phyloP scores from a whole-genome alignment of 2,113 vertebrate species.

The Corythornis cristatus region DNA sequence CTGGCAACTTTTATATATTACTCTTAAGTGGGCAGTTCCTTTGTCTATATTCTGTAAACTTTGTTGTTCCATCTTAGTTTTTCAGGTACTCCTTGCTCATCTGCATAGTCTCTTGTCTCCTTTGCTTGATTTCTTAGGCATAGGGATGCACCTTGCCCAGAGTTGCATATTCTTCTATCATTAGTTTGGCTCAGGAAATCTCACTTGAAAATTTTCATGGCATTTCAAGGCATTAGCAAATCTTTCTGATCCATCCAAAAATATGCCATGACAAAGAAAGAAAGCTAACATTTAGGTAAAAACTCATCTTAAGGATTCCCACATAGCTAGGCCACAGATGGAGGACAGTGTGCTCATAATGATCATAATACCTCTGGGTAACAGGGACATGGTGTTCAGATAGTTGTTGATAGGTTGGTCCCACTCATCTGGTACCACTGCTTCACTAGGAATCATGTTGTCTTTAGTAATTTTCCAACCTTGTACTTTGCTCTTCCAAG shows the following conservation, averaged over 20 bases:
- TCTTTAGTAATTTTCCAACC: neutral
- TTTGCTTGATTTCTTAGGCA: neutral
- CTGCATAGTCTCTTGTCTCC: neutral
- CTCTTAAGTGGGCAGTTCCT: neutral
- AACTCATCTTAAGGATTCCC: neutral
- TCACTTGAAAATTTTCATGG: neutral
- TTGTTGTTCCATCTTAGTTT: neutral
- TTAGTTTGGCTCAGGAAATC: neutral
- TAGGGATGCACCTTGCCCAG: neutral
- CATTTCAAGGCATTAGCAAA: neutral
- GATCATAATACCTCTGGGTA: neutral
- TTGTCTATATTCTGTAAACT: neutral
- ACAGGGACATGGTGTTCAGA: fast-evolving
- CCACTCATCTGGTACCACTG: neutral
- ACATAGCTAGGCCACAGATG: neutral
- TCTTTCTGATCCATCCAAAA: neutral
- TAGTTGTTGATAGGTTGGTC: neutral
- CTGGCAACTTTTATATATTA: neutral
- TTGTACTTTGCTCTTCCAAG: neutral
- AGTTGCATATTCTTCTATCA: neutral
- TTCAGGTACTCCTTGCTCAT: neutral
- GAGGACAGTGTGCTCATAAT: neutral
- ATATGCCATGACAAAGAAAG: neutral
- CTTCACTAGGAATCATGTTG: neutral
- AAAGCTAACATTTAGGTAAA: neutral